Base-by-base conservation (phyloP, 2,113 vertebrate species). In the Phaethon lepturus region DNA sequence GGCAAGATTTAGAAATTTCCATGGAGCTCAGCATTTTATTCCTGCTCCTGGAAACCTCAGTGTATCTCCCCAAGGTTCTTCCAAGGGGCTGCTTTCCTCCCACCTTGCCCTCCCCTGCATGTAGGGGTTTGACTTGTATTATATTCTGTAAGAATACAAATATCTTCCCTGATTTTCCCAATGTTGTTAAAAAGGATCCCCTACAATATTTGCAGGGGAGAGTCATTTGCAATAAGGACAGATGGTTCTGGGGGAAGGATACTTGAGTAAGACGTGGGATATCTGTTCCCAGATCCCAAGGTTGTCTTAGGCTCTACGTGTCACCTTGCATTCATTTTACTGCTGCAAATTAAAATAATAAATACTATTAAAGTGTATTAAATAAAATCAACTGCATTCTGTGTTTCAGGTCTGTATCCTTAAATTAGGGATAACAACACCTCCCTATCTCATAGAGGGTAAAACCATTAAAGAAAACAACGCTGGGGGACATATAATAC, bases 241-340 rank as follows among this genome's bases (percentile, higher is more conserved):
- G 44, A 20, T 26, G 2, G 11, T 66, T 42, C 10, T 4, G 2
- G 33, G 15, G 17, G 9, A 25, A 31, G 53, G 26, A 26, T 40
- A n/a, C n/a, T 52, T 29, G 40, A 45, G 31, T 35, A 55, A 47
- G 14, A 20, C 20, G 10, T 3, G 31, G 75, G n/a, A 40, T 59
- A 8, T 28, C 40, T 17, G 11, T 12, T 62, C 53, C 58, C 67
- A 72, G 17, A 26, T 72, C 11, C 33, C 25, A 31, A 31, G 38
- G 49, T 12, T 83, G 47, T 16, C 45, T 9, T 14, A 18, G n/a
- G 9, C 42, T 50, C 66, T 49, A 2, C 0, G 0, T 7, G 16
- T 33, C 66, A 33, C 29, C 53, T 73, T 4, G n/a, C n/a, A n/a
- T n/a, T n/a, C n/a, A n/a, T n/a, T n/a, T n/a, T n/a, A n/a, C n/a